Base-by-base conservation (phyloP, 2,888 invertebrate species). In the Diogma glabrata region DNA sequence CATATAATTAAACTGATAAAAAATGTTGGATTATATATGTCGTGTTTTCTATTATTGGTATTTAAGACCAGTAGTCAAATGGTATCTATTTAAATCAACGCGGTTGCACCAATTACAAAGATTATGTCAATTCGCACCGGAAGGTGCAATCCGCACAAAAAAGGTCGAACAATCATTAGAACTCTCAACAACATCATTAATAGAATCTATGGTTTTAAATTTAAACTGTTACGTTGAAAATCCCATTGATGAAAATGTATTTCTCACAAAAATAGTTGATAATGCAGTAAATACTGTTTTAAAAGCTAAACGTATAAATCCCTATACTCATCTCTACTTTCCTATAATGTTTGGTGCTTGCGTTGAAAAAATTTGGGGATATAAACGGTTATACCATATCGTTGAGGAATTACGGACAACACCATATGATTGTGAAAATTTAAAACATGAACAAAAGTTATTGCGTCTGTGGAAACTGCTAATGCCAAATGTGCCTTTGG, bases 91-190 rank as follows among this genome's bases (percentile, higher is more conserved):
- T 54, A 82, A 81, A 64, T 87, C 89, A 23, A 94, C 94, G 2
- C 81, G 85, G 53, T 75, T 93, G 56, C 93, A 92, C 68, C 94
- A 96, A 70, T 72, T 96, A 26, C 92, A 95, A 68, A 77, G 95
- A 61, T 87, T 95, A 54, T 91, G 92, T 64, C 94, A 93, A 65
- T 90, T 90, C 10, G 82, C 84, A 60, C 72, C 76, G 49, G 69
- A 75, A 47, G 92, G 91, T 2, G 83, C 86, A 30, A 72, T 76
- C 28, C 74, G 92, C 58, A 79, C 84, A 0, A 73, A 78, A 53
- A 79, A 77, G 60, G 82, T 93, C 51, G 93, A 94, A 67, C 73
- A 75, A 28, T 91, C 89, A 0, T 70, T 94, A 53, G 65, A 71
- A 55, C 67, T 80, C 52, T 89, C 91, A 1, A 78, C 80, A 46